These are phyloP conservation scores for Stramonita haemastoma DNA, from an alignment of 2,888 invertebrate species.

Conservation along the genomic window DNA sequence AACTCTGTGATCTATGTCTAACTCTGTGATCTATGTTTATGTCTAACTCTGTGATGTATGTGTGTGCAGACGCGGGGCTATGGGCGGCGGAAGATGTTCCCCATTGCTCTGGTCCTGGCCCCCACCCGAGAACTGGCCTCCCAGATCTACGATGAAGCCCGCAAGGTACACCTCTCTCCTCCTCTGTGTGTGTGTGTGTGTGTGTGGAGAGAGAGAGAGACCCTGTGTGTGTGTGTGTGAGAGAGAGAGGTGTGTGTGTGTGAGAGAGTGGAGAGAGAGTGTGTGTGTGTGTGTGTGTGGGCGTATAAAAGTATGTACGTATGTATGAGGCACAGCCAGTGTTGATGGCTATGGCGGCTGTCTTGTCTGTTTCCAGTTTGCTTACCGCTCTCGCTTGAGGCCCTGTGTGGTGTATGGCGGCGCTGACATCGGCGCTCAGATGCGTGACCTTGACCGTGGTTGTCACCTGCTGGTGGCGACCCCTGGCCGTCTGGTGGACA, in stretches of 20 bases:
- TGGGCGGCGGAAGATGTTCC: slow-evolving; percentile 89
- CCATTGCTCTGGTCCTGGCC: slow-evolving; percentile 95
- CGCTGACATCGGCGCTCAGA: slow-evolving; percentile 91
- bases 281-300: too few relatives aligned
- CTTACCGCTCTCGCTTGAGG: slow-evolving; percentile 96
- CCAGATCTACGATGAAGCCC: slow-evolving; percentile 99
- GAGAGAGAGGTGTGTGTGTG: too few relatives aligned
- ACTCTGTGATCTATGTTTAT: too few relatives aligned
- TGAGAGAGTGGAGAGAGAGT: too few relatives aligned
- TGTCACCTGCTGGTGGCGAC: slow-evolving; percentile 99
- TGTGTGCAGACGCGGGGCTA: slow-evolving; percentile 46
- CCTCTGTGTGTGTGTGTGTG: too few relatives aligned
- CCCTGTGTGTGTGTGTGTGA: too few relatives aligned
- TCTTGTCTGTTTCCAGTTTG: slow-evolving; percentile 81
- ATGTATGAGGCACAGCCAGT: too few relatives aligned
- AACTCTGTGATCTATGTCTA: too few relatives aligned
- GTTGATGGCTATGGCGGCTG: too few relatives aligned
- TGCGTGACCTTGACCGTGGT: slow-evolving; percentile 95
- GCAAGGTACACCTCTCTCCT: slow-evolving; percentile 82
- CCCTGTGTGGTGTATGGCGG: slow-evolving; percentile 99
- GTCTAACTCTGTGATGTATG: neutral
- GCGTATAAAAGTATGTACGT: too few relatives aligned
- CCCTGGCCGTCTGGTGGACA: slow-evolving; percentile 97
- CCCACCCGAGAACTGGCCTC: slow-evolving; percentile 99
- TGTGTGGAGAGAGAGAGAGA: too few relatives aligned